Base-by-base conservation (phyloP, 2,113 vertebrate species). In the Dicentrarchus labrax region DNA sequence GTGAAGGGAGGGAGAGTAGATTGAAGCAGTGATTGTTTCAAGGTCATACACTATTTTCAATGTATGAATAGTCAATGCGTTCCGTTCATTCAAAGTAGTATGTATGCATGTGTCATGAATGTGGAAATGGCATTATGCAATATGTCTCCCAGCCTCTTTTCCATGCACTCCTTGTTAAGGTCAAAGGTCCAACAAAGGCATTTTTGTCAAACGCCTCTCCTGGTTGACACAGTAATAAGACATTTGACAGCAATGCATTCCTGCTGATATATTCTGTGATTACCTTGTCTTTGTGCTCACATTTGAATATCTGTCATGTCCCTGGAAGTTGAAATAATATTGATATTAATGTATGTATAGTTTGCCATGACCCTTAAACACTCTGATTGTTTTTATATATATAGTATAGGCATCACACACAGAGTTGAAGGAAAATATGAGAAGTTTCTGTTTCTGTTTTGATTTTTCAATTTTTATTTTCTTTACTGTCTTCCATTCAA, bases 1-100 rank as follows among this genome's bases (percentile, higher is more conserved):
- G 17, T 78, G 47, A 81, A 57, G 30, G 30, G 30, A 80, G 48
- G 19, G n/a, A 36, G 30, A 72, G 12, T 39, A 4, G 11, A 77
- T 13, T 36, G 11, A 30, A 50, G 56, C 68, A 1, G 21, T 19
- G 41, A 67, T 84, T 78, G 67, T 76, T 78, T 88, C 82, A 90
- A 93, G 87, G 90, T 82, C 83, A 65, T 22, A 9, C 6, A 13
- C 54, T 60, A 2, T 72, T 74, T 62, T 47, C 61, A 65, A 16
- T 56, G 30, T 67, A 91, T 92, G 84, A 89, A 86, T 86, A 92
- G 61, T 80, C 69, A 86, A 75, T 84, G 69, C 8, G 4, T 60
- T 62, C 4, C 19, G 12, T 66, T 60, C 67, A 72, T 88, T 71
- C 21, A 54, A n/a, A 82, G 78, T 60, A 22, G 72, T 57, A 16